Evolutionary conservation across 2,113 vertebrate genomes (phyloP).

Genomic region (Potamarius usumacintae): DNA sequence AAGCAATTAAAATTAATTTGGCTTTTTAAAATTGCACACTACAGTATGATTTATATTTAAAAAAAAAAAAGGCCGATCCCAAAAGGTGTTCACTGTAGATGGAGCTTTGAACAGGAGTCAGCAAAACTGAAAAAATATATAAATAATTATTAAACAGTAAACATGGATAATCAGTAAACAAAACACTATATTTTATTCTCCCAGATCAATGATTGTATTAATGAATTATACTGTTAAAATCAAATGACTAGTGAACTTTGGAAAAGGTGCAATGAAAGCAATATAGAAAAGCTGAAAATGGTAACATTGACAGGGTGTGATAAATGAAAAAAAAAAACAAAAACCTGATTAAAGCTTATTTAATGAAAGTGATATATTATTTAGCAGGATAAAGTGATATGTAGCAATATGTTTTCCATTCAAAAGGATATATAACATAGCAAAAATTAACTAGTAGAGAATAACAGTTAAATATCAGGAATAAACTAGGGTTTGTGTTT

Average conservation of each 20-base stretch:
- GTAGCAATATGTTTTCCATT: background rate
- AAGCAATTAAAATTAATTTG: constrained; percentile 9
- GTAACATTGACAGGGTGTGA: background rate
- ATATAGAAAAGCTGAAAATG: background rate
- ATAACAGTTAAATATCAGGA: background rate
- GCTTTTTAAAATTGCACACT: background rate
- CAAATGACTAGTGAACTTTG: background rate
- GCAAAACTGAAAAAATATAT: constrained; percentile 72
- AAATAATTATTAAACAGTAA: constrained; percentile 5
- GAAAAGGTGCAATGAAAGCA: background rate
- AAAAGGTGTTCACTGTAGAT: constrained; percentile 16
- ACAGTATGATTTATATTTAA: constrained; percentile 28
- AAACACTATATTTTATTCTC: background rate
- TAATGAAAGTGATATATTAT: background rate
- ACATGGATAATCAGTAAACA: background rate
- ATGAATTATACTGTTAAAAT: background rate
- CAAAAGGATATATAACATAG: background rate
- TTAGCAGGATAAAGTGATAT: background rate
- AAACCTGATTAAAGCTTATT: background rate
- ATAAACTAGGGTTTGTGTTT: background rate
- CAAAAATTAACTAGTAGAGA: background rate
- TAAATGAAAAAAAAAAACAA: background rate
- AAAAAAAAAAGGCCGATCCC: background rate
- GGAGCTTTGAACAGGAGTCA: constrained; percentile 57
- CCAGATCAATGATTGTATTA: background rate